These are phyloP conservation scores for Fopius arisanus DNA, from an alignment of 1,140 invertebrate genomes.

Conservation along the genomic window DNA sequence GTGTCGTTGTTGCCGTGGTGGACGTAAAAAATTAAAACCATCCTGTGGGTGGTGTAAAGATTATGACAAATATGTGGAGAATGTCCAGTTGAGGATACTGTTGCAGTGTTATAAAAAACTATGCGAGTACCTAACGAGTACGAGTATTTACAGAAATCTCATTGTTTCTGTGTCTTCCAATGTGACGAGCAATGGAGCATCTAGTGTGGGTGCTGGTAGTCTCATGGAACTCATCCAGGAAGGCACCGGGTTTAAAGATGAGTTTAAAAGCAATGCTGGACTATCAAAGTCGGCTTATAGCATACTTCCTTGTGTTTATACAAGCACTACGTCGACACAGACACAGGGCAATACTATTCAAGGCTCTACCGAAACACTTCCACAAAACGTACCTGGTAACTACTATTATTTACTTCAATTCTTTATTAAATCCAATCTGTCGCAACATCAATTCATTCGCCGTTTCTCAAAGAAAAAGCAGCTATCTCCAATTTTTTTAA, in stretches of 20 bases:
- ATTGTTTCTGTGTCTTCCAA: conserved; percentile 63
- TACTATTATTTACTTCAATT: conserved; percentile 5
- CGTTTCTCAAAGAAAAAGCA: too few species aligned
- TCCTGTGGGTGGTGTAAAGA: conserved; percentile 86
- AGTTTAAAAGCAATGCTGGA: conserved; percentile 75
- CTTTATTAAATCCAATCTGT: too few species aligned
- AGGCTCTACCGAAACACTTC: conserved; percentile 50
- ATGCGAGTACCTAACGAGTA: conserved; percentile 81
- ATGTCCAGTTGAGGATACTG: conserved; percentile 80
- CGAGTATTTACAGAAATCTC: conserved; percentile 73
- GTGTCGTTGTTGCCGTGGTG: conserved; percentile 81
- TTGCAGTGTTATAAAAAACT: conserved; percentile 89
- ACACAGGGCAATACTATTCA: conserved; percentile 64
- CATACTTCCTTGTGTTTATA: conserved; percentile 77
- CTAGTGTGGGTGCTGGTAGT: conserved; percentile 64
- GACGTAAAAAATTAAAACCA: conserved; percentile 84
- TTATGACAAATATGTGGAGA: conserved; percentile 83
- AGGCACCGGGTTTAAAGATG: conserved; percentile 79
- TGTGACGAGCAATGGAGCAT: conserved; percentile 59
- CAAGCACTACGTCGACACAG: conserved; percentile 73
- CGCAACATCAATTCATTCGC: too few species aligned
- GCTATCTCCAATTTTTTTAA: too few species aligned
- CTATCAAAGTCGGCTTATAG: conserved; percentile 76
- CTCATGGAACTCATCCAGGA: conserved; percentile 81
- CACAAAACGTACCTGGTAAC: conserved; percentile 52